phyloP scores from a whole-genome alignment of 2,888 invertebrate genomes.

The Pyrochroa serraticornis region DNA sequence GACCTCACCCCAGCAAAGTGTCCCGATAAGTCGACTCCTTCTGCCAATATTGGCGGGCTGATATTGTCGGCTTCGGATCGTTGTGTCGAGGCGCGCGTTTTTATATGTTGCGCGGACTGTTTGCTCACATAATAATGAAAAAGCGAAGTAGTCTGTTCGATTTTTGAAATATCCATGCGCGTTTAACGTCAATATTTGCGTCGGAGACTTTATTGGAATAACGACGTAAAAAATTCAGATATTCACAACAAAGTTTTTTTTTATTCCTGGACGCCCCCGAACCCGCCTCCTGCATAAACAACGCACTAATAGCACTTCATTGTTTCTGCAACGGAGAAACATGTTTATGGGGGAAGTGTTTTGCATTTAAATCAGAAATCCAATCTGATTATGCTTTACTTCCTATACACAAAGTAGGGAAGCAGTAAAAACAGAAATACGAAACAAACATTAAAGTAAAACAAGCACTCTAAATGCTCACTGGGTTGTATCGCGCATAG shows the following conservation, averaged over 20 bases:
- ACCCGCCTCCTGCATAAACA: conserved; percentile 5
- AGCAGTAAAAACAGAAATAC: conserved; percentile 43
- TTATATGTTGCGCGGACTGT: conserved; percentile 22
- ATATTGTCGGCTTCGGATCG: conserved; percentile 29
- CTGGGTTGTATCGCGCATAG: conserved; percentile 38
- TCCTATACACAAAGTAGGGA: conserved; percentile 38
- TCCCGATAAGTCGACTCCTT: conserved; percentile 40
- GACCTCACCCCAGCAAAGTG: conserved; percentile 33
- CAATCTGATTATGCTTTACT: conserved; percentile 41
- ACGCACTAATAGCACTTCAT: conserved; percentile 38
- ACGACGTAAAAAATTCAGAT: conserved; percentile 2
- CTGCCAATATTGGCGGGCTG: conserved; percentile 36
- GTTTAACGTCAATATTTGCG: conserved; percentile 19
- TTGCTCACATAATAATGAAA: conserved; percentile 23
- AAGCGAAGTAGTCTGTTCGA: conserved; percentile 19
- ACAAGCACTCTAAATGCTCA: conserved; percentile 45
- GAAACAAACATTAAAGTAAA: conserved; percentile 45
- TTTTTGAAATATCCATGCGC: conserved; percentile 13
- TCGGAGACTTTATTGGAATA: conserved; percentile 5
- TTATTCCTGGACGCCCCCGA: neutral
- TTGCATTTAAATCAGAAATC: conserved; percentile 41
- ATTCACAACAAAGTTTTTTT: neutral
- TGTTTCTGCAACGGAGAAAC: conserved; percentile 31
- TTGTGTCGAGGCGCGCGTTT: conserved; percentile 21
- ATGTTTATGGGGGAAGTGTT: conserved; percentile 34